Conservation (phyloP, 2,113 vertebrate species). For the Riparia riparia region DNA sequence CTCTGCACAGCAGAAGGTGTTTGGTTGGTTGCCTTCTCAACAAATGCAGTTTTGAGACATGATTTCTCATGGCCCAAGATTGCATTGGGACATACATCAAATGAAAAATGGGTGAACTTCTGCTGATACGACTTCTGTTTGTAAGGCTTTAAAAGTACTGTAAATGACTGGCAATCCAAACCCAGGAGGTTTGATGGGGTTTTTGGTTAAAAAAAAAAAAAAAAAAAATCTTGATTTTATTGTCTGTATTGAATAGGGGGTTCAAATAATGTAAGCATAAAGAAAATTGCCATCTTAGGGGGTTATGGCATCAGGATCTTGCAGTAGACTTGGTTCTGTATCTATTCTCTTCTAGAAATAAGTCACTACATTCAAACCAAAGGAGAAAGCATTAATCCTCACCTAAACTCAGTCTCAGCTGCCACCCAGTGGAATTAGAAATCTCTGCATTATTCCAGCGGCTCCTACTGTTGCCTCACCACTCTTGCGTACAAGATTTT, state of each 20-base stretch:
- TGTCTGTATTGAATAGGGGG: background rate
- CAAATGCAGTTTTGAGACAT: background rate
- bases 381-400: background rate
- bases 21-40: background rate
- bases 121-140: background rate
- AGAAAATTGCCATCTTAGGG: background rate
- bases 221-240: background rate
- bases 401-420: slow-evolving; percentile 43
- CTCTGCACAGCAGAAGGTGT: background rate
- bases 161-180: background rate
- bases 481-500: background rate
- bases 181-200: background rate
- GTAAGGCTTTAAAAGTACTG: background rate
- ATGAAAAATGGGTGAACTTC: background rate
- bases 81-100: background rate
- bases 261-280: background rate
- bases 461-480: background rate
- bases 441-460: slow-evolving; percentile 5
- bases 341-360: background rate
- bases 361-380: background rate
- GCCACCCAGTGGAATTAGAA: slow-evolving; percentile 63
- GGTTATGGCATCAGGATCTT: background rate
- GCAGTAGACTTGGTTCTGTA: background rate
- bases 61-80: background rate
- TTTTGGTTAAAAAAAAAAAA: background rate